Evolutionary conservation across 2,113 vertebrate genomes (phyloP), one percentile per base, ranked within the genome.

Genomic region (Oryzias melastigma): DNA sequence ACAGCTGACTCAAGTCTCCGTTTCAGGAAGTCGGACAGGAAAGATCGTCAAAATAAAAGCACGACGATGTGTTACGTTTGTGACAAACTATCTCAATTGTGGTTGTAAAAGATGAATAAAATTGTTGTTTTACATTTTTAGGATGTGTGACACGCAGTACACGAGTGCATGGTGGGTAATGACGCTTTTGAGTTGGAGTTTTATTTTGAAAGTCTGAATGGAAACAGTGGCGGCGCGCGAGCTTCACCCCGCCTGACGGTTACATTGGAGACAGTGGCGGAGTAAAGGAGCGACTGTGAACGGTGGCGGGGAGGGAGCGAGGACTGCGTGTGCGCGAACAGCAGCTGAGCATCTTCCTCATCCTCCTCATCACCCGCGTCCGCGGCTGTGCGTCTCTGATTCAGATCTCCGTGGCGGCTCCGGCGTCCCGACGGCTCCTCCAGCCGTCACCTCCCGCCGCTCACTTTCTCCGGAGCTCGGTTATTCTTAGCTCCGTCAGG

Each of bases 251-350:
- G 56, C 47, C 4, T 56, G 79, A 27, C 57, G 58, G 82, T 75
- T 81, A 80, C 81, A 77, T 52, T 73, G 82, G 78, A 80, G 74
- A 81, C 78, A 62, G 80, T 66, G 69, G 46, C 68, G 77, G 82
- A 77, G 78, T 55, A 70, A 62, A 64, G 67, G 77, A 82, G 81
- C 68, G 68, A 87, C 78, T 81, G 81, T 82, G 81, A 71, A 77
- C 71, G 83, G 77, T 72, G 76, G 84, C 50, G 62, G 80, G 68
- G 78, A 85, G 82, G 68, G 80, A 86, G 82, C 70, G 78, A 81
- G 81, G 83, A 80, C 77, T 81, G 81, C 56, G 75, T 81, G 86
- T 60, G 80, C 75, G 83, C 78, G 79, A 85, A 68, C 85, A 69
- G 84, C 83, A 71, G 83, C 78, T 68, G 76, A 80, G 71, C 80